These are phyloP conservation scores for Oenanthe oenanthe DNA, from an alignment of 2,113 vertebrate species.

Conservation along the genomic window DNA sequence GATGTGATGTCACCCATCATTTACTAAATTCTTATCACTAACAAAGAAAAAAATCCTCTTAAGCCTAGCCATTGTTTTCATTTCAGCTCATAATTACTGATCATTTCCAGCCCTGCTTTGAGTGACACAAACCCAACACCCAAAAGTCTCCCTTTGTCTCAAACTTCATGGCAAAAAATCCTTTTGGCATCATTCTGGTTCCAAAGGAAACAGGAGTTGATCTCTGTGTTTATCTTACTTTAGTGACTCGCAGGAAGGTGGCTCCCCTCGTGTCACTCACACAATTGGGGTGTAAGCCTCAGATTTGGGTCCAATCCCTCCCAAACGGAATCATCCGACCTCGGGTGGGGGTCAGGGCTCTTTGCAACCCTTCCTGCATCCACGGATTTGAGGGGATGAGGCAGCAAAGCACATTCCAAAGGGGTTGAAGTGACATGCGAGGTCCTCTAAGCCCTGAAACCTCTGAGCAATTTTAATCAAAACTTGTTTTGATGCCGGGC, in stretches of 20 bases:
- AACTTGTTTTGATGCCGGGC: not conserved
- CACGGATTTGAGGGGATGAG: not conserved
- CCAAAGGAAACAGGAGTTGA: not conserved
- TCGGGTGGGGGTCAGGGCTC: not conserved
- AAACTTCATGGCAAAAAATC: not conserved
- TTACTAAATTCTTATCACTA: not conserved
- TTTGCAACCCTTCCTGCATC: not conserved
- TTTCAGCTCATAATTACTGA: not conserved
- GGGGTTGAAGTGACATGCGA: accelerated
- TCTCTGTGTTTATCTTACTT: not conserved
- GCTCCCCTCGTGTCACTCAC: not conserved
- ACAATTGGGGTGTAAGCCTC: not conserved
- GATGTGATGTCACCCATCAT: not conserved
- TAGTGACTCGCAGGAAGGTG: not conserved
- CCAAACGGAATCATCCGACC: not conserved
- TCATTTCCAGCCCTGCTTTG: not conserved
- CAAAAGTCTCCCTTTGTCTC: not conserved
- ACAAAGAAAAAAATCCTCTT: not conserved
- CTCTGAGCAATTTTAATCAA: not conserved
- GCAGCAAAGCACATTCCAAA: not conserved
- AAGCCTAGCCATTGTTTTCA: not conserved
- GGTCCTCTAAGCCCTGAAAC: not conserved
- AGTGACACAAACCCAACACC: not conserved
- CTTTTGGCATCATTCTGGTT: not conserved
- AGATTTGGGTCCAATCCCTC: not conserved